These are phyloP conservation scores for Myripristis murdjan DNA, from an alignment of 2,797 vertebrate genomes.

Conservation along the genomic window DNA sequence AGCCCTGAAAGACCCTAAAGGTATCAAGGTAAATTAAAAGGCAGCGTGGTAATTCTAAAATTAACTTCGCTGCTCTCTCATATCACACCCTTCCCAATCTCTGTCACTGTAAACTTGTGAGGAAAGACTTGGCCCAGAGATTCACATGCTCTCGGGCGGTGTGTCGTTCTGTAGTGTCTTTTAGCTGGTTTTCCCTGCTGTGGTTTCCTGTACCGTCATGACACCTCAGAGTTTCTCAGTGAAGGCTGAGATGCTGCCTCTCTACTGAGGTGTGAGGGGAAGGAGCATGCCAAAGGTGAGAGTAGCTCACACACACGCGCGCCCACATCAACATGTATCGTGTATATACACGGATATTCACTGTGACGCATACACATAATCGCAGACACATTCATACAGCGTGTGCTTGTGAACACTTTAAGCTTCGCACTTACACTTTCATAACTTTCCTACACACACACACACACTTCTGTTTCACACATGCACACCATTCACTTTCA, in stretches of 20 bases:
- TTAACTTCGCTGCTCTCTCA: slow-evolving; percentile 68
- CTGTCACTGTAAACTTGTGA: slow-evolving; percentile 53
- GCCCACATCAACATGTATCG: slow-evolving; percentile 20
- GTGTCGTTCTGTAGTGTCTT: slow-evolving; percentile 61
- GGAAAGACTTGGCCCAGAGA: slow-evolving; percentile 66
- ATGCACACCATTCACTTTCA: slow-evolving; percentile 34
- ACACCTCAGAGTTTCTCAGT: slow-evolving; percentile 83
- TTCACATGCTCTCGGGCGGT: slow-evolving; percentile 62
- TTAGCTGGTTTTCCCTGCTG: slow-evolving; percentile 59
- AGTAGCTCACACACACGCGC: slow-evolving; percentile 64
- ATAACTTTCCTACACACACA: slow-evolving; percentile 52
- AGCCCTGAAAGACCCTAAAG: slow-evolving; percentile 60
- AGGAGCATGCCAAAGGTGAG: slow-evolving; percentile 79
- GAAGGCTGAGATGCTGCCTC: slow-evolving; percentile 68
- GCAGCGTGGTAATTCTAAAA: slow-evolving; percentile 71
- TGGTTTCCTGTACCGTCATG: slow-evolving; percentile 70
- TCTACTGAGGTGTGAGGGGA: slow-evolving; percentile 79
- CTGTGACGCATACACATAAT: slow-evolving; percentile 70
- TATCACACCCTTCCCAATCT: slow-evolving; percentile 69
- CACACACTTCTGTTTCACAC: slow-evolving; percentile 47
- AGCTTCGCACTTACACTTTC: slow-evolving; percentile 68
- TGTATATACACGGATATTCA: slow-evolving; percentile 3
- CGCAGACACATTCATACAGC: slow-evolving; percentile 63
- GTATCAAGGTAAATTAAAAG: slow-evolving; percentile 79
- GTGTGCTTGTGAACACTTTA: slow-evolving; percentile 59